A percentile compares a stretch with the other conserved stretches of the same genome.
Conservation (phyloP, 2,797 vertebrate genomes). For the Chaunax sp. region DNA sequence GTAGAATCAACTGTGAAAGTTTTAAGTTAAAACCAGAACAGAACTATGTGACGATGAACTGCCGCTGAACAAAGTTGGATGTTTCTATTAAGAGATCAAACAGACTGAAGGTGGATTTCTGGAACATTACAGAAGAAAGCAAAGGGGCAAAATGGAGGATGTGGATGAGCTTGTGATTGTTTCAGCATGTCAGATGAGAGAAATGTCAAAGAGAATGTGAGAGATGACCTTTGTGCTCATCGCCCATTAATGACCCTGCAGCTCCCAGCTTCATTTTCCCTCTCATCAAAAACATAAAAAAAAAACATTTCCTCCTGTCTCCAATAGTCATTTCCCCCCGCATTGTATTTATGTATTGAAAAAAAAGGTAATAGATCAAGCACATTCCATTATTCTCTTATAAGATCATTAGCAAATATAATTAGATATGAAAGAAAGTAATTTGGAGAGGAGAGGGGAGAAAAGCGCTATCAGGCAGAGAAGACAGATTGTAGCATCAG, state of each 20-base stretch:
- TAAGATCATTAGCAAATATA: slow-evolving; percentile 90
- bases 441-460: slow-evolving; percentile 87
- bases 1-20: slow-evolving; percentile 15
- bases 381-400: slow-evolving; percentile 90
- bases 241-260: slow-evolving; percentile 79
- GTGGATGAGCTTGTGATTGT: slow-evolving; percentile 67
- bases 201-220: slow-evolving; percentile 79
- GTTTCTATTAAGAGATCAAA: slow-evolving; percentile 61
- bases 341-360: slow-evolving; percentile 88
- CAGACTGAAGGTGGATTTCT: slow-evolving; percentile 60
- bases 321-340: slow-evolving; percentile 82
- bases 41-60: slow-evolving; percentile 20
- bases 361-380: slow-evolving; percentile 89
- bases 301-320: slow-evolving; percentile 81
- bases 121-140: slow-evolving; percentile 52
- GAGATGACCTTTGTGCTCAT: slow-evolving; percentile 80
- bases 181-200: slow-evolving; percentile 71
- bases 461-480: slow-evolving; percentile 89
- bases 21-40: background rate
- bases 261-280: slow-evolving; percentile 79
- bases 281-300: slow-evolving; percentile 79
- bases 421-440: slow-evolving; percentile 90
- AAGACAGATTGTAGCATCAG: slow-evolving; percentile 88
- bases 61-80: slow-evolving; percentile 43
- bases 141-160: slow-evolving; percentile 21